Percentiles rank a stretch among this genome's conserved stretches.
Conservation (phyloP, 1,140 invertebrate species). For the Uloborus diversus region DNA sequence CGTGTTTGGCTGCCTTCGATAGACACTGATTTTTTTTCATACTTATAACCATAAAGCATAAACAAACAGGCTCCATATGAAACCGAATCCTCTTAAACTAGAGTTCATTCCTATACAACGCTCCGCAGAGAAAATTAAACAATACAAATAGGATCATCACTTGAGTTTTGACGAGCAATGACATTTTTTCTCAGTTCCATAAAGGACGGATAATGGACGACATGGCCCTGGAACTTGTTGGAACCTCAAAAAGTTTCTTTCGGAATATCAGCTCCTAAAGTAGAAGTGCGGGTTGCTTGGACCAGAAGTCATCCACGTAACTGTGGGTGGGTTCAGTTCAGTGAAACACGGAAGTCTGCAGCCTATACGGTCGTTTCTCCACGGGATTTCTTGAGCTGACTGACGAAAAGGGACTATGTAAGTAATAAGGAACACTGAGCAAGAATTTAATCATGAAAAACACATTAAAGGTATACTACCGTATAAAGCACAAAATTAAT, state of each 20-base stretch:
- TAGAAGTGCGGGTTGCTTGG: background rate
- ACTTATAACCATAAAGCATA: no score
- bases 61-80: no score
- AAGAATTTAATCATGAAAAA: no score
- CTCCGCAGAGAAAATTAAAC: slow-evolving; percentile 28
- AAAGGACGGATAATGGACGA: slow-evolving; percentile 41
- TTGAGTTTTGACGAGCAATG: no score
- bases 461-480: no score
- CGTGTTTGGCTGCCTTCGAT: no score
- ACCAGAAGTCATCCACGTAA: background rate
- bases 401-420: slow-evolving; percentile 51
- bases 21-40: no score
- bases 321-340: background rate
- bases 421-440: background rate
- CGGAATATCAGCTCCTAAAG: no score
- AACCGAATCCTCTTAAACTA: no score
- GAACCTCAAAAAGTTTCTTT: background rate
- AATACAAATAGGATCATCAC: slow-evolving; percentile 7
- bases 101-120: no score
- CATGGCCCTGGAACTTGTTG: background rate
- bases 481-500: no score
- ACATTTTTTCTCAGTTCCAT: background rate
- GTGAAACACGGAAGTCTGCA: slow-evolving; percentile 46
- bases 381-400: slow-evolving; percentile 53
- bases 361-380: slow-evolving; percentile 57